These are phyloP conservation scores for Poeciliopsis turneri DNA, from an alignment of 2,797 vertebrate genomes.

Conservation along the genomic window DNA sequence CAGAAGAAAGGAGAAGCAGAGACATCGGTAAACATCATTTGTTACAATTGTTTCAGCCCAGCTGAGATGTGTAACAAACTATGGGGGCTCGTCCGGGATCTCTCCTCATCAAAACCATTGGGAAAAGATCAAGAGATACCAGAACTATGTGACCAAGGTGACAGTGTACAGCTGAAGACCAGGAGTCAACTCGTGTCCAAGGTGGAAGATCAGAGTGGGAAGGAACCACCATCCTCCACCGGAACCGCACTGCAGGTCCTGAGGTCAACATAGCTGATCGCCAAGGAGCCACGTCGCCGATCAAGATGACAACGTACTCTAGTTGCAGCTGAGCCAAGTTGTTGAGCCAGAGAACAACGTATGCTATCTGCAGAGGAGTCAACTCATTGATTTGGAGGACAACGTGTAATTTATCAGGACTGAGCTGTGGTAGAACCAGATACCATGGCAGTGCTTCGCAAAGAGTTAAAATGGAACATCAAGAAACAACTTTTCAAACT, in stretches of 20 bases:
- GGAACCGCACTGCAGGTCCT: neutral
- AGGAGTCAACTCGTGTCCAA: neutral
- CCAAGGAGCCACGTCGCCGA: neutral
- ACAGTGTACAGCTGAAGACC: neutral
- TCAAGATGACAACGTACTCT: no score
- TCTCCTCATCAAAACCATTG: neutral
- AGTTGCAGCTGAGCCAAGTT: neutral
- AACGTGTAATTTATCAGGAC: neutral
- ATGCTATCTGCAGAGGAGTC: no score
- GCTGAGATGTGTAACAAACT: neutral
- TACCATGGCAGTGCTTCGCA: neutral
- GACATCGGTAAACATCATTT: no score
- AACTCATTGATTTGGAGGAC: no score
- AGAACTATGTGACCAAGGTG: neutral
- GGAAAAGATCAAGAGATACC: constrained; percentile 12
- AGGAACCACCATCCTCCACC: neutral
- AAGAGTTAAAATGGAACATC: constrained; percentile 15
- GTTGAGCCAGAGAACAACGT: neutral
- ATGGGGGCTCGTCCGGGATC: constrained; percentile 12
- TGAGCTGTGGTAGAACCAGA: neutral
- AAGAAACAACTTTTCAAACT: constrained; percentile 5
- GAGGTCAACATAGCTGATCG: no score
- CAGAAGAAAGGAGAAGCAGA: no score
- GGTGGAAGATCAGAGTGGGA: neutral
- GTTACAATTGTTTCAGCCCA: no score